Percentiles rank a stretch among this genome's conserved stretches.
phyloP scores from a whole-genome alignment of 2,888 invertebrate genomes.

The Standfussiana lucernea region DNA sequence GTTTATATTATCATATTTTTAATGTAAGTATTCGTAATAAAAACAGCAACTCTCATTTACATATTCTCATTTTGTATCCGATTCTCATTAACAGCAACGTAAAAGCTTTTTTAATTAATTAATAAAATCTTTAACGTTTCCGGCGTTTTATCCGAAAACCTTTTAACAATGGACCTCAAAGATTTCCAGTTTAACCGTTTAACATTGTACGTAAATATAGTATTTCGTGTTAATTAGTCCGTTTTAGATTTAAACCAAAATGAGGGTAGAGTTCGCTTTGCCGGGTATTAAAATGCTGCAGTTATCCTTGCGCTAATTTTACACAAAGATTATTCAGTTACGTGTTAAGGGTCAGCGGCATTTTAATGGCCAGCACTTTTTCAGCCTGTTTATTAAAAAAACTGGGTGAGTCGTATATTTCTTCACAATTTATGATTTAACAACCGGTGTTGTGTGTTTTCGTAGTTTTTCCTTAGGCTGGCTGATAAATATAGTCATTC shows the following conservation, averaged over 20 bases:
- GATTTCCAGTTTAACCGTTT: slow-evolving; percentile 51
- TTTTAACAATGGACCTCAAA: slow-evolving; percentile 57
- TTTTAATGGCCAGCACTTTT: slow-evolving; percentile 68
- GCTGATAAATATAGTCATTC: no score
- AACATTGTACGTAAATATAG: slow-evolving; percentile 51
- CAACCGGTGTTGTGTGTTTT: slow-evolving; percentile 6
- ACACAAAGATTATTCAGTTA: slow-evolving; percentile 73
- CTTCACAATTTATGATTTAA: slow-evolving; percentile 48
- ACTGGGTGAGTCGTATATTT: slow-evolving; percentile 38
- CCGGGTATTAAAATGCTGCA: slow-evolving; percentile 72
- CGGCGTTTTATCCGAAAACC: slow-evolving; percentile 47
- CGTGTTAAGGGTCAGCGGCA: slow-evolving; percentile 70
- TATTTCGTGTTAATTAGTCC: slow-evolving; percentile 55
- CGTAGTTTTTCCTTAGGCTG: not conserved
- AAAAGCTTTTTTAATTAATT: slow-evolving; percentile 58
- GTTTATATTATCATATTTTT: slow-evolving; percentile 31
- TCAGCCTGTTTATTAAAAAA: slow-evolving; percentile 43
- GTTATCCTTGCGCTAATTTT: slow-evolving; percentile 67
- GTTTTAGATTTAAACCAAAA: slow-evolving; percentile 64
- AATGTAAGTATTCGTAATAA: slow-evolving; percentile 5
- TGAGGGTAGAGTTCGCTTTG: slow-evolving; percentile 67
- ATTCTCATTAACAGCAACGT: slow-evolving; percentile 35
- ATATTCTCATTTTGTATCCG: slow-evolving; percentile 48
- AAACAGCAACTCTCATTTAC: slow-evolving; percentile 36
- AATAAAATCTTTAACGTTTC: slow-evolving; percentile 56